Percentiles rank a stretch among this genome's conserved stretches.
These are phyloP conservation scores for Acleris sparsana DNA, from an alignment of 2,888 invertebrate genomes.

Conservation along the genomic window DNA sequence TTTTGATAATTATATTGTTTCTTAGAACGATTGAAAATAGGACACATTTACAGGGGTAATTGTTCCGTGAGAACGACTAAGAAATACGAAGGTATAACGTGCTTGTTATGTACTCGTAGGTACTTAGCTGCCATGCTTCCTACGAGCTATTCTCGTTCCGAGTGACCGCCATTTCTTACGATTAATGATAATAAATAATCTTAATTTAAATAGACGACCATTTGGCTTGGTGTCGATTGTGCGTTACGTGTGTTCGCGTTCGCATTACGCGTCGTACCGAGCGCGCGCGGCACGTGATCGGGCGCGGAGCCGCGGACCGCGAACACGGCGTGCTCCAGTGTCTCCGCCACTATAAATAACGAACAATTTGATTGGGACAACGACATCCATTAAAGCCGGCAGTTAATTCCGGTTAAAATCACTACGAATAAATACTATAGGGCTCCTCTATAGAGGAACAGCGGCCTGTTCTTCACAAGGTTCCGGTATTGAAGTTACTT, in stretches of 20 bases:
- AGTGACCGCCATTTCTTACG: constrained; percentile 33
- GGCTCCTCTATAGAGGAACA: too few relatives aligned
- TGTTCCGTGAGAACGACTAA: too few relatives aligned
- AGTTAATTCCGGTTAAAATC: constrained; percentile 24
- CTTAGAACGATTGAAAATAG: too few relatives aligned
- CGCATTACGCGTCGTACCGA: constrained; percentile 18
- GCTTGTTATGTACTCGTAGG: too few relatives aligned
- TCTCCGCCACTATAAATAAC: constrained; percentile 35
- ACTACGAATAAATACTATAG: background rate
- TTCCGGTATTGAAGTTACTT: background rate
- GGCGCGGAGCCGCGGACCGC: background rate
- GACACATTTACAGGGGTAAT: too few relatives aligned
- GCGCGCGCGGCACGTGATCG: too few relatives aligned
- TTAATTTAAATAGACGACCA: constrained; percentile 52
- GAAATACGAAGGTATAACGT: too few relatives aligned
- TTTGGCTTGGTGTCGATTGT: constrained; percentile 53
- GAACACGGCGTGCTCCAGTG: constrained; percentile 33
- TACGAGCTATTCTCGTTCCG: constrained; percentile 21
- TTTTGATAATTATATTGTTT: too few relatives aligned
- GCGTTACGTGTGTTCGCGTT: constrained; percentile 37
- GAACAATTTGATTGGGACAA: constrained; percentile 39
- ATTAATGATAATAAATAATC: constrained; percentile 54
- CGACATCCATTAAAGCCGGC: constrained; percentile 38
- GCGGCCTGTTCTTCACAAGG: background rate
- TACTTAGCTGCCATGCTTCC: too few relatives aligned